Conservation (phyloP, 2,113 vertebrate genomes). For the Chionomys nivalis region DNA sequence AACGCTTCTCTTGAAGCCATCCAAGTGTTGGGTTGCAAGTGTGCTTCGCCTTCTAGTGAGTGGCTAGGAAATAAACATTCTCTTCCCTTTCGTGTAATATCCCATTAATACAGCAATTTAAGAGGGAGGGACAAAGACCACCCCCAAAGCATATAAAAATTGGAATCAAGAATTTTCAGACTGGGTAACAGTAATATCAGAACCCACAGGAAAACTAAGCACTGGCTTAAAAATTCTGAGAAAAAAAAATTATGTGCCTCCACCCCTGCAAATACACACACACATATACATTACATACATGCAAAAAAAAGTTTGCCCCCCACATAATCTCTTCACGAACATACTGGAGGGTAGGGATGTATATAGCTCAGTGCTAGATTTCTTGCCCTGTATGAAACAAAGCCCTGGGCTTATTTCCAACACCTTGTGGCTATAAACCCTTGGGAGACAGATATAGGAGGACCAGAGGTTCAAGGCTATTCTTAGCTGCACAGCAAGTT, state of each 20-base stretch:
- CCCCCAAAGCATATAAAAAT: not conserved
- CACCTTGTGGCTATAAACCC: not conserved
- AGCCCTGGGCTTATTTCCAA: not conserved
- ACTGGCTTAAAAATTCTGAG: constrained; percentile 43
- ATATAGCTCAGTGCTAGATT: not conserved
- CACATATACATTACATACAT: no score
- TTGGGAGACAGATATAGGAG: not conserved
- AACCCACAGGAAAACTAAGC: not conserved
- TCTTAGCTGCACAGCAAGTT: not conserved
- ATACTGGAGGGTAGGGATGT: not conserved
- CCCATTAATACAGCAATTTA: not conserved
- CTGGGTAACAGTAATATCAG: not conserved
- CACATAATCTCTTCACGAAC: not conserved
- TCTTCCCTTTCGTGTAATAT: not conserved
- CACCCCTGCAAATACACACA: not conserved
- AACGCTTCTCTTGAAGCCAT: not conserved
- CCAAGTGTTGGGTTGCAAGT: not conserved
- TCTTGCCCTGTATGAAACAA: not conserved
- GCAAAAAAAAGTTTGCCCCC: not conserved
- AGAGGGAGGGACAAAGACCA: not conserved
- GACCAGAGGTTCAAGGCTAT: not conserved
- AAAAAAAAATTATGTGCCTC: not conserved
- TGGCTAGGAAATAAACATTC: not conserved
- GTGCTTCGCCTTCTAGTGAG: not conserved
- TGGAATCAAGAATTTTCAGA: not conserved